Percentiles rank a stretch among this genome's conserved stretches.
Conservation (phyloP, 1,140 invertebrate genomes). For the Stegodyphus mimosarum region DNA sequence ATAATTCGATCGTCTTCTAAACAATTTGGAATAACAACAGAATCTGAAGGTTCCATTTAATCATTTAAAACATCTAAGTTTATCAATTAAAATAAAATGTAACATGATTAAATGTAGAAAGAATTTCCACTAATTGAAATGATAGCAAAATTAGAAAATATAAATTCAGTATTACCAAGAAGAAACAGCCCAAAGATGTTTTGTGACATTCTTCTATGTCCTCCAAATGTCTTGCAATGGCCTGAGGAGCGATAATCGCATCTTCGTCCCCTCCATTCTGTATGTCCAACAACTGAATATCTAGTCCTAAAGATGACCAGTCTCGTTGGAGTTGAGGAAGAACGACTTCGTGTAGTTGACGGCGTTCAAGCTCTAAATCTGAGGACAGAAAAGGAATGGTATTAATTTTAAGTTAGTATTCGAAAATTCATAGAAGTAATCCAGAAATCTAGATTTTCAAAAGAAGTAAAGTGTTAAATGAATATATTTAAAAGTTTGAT, state of each 20-base stretch:
- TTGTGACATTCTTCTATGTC: conserved; percentile 80
- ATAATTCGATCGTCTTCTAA: no score
- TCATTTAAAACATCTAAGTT: no score
- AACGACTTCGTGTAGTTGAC: conserved; percentile 80
- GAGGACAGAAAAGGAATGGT: conserved; percentile 28
- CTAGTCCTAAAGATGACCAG: conserved; percentile 81
- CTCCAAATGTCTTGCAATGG: conserved; percentile 76
- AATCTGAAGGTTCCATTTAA: no score
- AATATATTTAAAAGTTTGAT: no score
- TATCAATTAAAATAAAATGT: no score
- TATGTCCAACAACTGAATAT: conserved; percentile 82
- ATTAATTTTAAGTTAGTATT: no score
- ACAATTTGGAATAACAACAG: no score
- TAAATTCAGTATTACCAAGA: conserved; percentile 75
- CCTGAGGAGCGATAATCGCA: conserved; percentile 68
- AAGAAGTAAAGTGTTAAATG: no score
- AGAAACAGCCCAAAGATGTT: conserved; percentile 82
- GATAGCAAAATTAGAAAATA: no score
- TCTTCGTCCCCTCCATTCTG: conserved; percentile 76
- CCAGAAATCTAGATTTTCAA: neutral
- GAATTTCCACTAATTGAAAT: no score
- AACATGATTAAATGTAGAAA: no score
- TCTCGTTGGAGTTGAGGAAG: conserved; percentile 82
- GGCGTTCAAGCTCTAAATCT: conserved; percentile 84
- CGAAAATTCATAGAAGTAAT: no score